These are phyloP conservation scores for Urechis unicinctus DNA, from an alignment of 2,888 invertebrate species.

Conservation along the genomic window DNA sequence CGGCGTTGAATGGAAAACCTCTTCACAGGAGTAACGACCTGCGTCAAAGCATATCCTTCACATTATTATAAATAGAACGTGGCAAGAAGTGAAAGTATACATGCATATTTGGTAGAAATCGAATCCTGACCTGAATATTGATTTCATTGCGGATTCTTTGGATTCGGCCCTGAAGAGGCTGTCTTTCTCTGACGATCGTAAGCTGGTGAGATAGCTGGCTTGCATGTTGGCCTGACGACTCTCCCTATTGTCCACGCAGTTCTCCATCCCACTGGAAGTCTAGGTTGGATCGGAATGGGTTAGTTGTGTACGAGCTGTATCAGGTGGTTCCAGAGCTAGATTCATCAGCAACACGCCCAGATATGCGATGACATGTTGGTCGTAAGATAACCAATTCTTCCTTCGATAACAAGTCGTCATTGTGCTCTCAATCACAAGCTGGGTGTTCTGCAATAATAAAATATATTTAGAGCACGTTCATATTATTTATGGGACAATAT, in stretches of 20 bases:
- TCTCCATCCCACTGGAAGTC: conserved; percentile 27
- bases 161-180: conserved; percentile 26
- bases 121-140: conserved; percentile 23
- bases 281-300: conserved; percentile 30
- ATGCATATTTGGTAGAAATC: neutral
- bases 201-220: conserved; percentile 25
- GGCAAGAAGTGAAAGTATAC: neutral
- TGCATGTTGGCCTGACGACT: conserved; percentile 21
- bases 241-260: conserved; percentile 15
- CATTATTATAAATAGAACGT: too few relatives aligned
- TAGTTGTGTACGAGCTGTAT: conserved; percentile 8
- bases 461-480: too few relatives aligned
- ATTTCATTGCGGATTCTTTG: conserved; percentile 21
- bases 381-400: conserved; percentile 6
- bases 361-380: conserved; percentile 3
- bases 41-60: too few relatives aligned
- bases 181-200: conserved; percentile 22
- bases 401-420: neutral
- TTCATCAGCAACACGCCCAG: conserved; percentile 10
- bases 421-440: neutral
- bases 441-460: neutral
- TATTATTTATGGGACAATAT: too few relatives aligned
- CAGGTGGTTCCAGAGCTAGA: neutral
- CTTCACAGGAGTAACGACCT: conserved; percentile 9
- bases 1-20: neutral